Evolutionary conservation across 2,113 vertebrate species (phyloP).

Genomic region (Sterrhoptilus dennistouni): DNA sequence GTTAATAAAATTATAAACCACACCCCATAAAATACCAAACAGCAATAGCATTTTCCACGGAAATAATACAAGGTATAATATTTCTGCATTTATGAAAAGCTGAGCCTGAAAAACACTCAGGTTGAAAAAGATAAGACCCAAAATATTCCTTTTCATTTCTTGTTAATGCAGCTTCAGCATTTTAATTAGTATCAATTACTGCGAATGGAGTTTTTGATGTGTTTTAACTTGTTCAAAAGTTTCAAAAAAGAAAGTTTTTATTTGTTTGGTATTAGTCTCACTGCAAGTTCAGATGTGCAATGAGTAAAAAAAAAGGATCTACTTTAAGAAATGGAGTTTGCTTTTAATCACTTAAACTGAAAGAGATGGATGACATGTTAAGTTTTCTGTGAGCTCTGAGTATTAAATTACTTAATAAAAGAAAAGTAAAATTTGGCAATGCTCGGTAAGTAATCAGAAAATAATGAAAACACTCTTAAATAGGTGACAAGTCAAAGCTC

Average conservation of each 20-base stretch:
- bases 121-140: constrained; percentile 55
- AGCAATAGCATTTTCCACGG: constrained; percentile 38
- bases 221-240: constrained; percentile 63
- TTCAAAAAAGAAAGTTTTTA: constrained; percentile 50
- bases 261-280: constrained; percentile 51
- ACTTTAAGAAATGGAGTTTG: constrained; percentile 32
- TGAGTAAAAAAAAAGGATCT: not conserved
- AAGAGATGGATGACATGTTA: constrained; percentile 26
- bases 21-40: constrained; percentile 67
- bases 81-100: constrained; percentile 44
- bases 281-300: constrained; percentile 57
- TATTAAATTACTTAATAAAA: constrained; percentile 63
- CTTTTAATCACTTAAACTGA: constrained; percentile 52
- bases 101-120: constrained; percentile 45
- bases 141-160: constrained; percentile 64
- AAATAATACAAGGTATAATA: constrained; percentile 63
- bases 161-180: constrained; percentile 57
- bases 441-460: constrained; percentile 28
- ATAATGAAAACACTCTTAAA: constrained; percentile 40
- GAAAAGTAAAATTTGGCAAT: constrained; percentile 43
- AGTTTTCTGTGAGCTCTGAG: constrained; percentile 29
- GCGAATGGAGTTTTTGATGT: not conserved
- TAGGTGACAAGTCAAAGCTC: constrained; percentile 35
- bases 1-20: constrained; percentile 69
- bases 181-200: constrained; percentile 68